Evolutionary conservation across 2,797 vertebrate genomes (phyloP), one percentile per base, ranked within the genome.

Genomic region (Chromobotia macracanthus): DNA sequence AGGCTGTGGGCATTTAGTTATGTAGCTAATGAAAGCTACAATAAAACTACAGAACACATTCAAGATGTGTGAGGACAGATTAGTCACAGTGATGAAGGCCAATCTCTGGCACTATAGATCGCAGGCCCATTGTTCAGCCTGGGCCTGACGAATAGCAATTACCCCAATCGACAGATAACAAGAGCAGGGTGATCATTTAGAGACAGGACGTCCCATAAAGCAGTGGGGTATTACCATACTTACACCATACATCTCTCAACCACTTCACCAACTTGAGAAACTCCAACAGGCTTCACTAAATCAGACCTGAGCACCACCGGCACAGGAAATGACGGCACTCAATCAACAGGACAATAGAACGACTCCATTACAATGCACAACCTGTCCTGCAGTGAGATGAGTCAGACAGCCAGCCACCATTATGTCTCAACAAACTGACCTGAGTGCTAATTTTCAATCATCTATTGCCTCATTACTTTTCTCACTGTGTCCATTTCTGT

Each of bases 161-260:
- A 93, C 89, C 91, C 87, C 92, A 92, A 93, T 93, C 85, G 90
- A 91, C 89, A 91, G 90, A 91, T 92, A 92, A 92, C 87, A 82
- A 92, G 91, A 89, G 89, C 87, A 80, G 83, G 83, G 87, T 88
- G 86, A 93, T 93, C 89, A 87, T 88, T 94, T 91, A 93, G 83
- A 83, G 82, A 81, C 87, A 87, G 87, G 86, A 90, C 46, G 86
- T 79, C 87, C 89, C 90, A 88, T 90, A 90, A 92, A 92, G 87
- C 90, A 91, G 86, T 84, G 71, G 88, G 87, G 86, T 87, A 90
- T 90, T 89, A 88, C 70, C 72, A 72, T 72, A 63, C 58, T 66
- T 12, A 21, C 63, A 4, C 46, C 31, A 35, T 19, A 50, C 77
- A 66, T 67, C 67, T 61, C 48, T 61, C 60, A 21, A 65, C 11